Percentiles rank a stretch among this genome's conserved stretches.
phyloP scores from a whole-genome alignment of 2,113 vertebrate genomes.

The Carassius gibelio region DNA sequence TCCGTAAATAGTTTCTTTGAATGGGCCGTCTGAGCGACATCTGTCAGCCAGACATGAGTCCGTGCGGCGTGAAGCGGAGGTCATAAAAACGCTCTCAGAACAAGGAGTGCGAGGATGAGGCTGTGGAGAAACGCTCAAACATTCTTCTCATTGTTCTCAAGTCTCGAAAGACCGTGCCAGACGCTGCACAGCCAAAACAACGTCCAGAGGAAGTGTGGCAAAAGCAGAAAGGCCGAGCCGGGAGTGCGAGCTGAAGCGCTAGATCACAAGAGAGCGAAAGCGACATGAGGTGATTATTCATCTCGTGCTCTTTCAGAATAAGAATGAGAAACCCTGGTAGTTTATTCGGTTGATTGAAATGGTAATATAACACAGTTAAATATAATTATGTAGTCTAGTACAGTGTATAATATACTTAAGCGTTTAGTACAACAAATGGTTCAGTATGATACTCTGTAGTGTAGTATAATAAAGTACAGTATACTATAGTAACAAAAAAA shows the following conservation, averaged over 20 bases:
- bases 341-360: not conserved
- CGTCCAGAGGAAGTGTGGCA: slow-evolving; percentile 26
- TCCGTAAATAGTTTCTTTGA: slow-evolving; percentile 74
- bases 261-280: not conserved
- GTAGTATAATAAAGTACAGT: not conserved
- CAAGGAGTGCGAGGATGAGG: slow-evolving; percentile 60
- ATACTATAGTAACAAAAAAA: not conserved
- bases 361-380: no score
- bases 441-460: not conserved
- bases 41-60: slow-evolving; percentile 41
- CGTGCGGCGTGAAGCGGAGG: slow-evolving; percentile 52
- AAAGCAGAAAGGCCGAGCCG: slow-evolving; percentile 6
- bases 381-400: no score
- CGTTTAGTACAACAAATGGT: no score
- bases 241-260: not conserved
- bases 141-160: slow-evolving; percentile 81
- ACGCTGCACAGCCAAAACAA: slow-evolving; percentile 56
- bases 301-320: slow-evolving; percentile 10
- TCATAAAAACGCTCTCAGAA: slow-evolving; percentile 71
- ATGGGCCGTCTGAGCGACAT: slow-evolving; percentile 60
- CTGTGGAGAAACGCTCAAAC: slow-evolving; percentile 67
- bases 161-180: slow-evolving; percentile 69
- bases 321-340: not conserved
- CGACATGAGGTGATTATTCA: slow-evolving; percentile 3
- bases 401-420: not conserved